phyloP scores from a whole-genome alignment of 2,113 vertebrate species.

The Brachypodius melanocephalos region DNA sequence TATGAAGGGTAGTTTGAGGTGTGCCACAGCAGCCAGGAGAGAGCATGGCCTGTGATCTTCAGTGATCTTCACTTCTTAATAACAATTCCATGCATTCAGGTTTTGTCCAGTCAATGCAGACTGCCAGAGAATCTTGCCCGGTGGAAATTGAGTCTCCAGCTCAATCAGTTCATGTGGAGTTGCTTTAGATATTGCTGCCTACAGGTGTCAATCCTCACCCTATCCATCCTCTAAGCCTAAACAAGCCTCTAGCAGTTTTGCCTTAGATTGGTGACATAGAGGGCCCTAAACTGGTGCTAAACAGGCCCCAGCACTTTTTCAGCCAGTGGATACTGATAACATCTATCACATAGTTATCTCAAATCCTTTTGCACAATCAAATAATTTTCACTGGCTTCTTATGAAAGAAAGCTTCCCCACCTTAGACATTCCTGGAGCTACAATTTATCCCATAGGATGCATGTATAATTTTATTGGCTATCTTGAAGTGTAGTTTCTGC shows the following conservation, averaged over 20 bases:
- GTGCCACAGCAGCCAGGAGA: background rate
- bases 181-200: background rate
- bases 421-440: background rate
- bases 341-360: background rate
- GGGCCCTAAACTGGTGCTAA: background rate
- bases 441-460: background rate
- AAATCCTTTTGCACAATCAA: background rate
- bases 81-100: background rate
- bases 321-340: background rate
- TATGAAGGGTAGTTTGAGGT: background rate
- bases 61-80: background rate
- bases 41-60: accelerated
- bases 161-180: background rate
- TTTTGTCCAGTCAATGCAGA: background rate
- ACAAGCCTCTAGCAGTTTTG: background rate
- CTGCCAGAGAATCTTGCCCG: background rate
- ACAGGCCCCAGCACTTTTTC: background rate
- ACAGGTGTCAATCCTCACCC: background rate
- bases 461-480: background rate
- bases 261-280: background rate
- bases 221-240: background rate
- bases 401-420: background rate
- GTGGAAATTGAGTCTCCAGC: background rate
- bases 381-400: background rate
- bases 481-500: background rate